A percentile compares a stretch with the other conserved stretches of the same genome.
These are phyloP conservation scores for Drosophila prostipennis DNA, from an alignment of 2,888 invertebrate genomes.

Conservation along the genomic window DNA sequence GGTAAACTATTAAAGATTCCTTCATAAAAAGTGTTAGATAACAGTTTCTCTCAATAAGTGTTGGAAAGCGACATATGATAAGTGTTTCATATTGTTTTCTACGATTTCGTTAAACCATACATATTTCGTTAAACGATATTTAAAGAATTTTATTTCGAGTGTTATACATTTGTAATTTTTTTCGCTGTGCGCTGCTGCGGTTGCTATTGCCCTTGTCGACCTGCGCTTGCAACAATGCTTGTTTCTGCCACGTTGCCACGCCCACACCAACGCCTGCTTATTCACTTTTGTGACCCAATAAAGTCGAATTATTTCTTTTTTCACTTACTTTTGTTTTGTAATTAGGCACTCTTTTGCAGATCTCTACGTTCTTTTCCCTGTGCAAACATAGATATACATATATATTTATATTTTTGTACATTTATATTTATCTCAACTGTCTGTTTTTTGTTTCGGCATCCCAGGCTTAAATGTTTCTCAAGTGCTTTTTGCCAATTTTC, in stretches of 20 bases:
- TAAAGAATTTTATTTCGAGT: too few relatives aligned
- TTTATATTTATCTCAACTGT: conserved; percentile 9
- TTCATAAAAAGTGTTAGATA: too few relatives aligned
- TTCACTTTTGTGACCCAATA: conserved; percentile 53
- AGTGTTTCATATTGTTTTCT: too few relatives aligned
- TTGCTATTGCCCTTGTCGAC: conserved; percentile 30
- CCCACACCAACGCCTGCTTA: conserved; percentile 41
- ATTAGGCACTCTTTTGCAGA: conserved; percentile 40
- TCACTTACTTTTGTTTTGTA: conserved; percentile 37
- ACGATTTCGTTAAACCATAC: too few relatives aligned
- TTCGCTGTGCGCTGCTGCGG: background rate
- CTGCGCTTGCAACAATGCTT: conserved; percentile 63
- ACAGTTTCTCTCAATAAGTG: too few relatives aligned
- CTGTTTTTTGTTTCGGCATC: background rate
- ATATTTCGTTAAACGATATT: too few relatives aligned
- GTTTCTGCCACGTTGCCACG: conserved; percentile 56
- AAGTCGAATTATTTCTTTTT: conserved; percentile 16
- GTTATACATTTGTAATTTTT: background rate
- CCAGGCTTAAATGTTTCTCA: conserved; percentile 47
- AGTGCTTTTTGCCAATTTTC: conserved; percentile 43
- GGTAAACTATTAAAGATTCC: too few relatives aligned
- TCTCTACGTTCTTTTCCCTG: background rate
- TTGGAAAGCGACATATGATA: too few relatives aligned
- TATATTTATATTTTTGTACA: background rate
- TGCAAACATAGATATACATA: background rate